Evolutionary conservation across 2,797 vertebrate species (phyloP).

Genomic region (Chaunax sp.): DNA sequence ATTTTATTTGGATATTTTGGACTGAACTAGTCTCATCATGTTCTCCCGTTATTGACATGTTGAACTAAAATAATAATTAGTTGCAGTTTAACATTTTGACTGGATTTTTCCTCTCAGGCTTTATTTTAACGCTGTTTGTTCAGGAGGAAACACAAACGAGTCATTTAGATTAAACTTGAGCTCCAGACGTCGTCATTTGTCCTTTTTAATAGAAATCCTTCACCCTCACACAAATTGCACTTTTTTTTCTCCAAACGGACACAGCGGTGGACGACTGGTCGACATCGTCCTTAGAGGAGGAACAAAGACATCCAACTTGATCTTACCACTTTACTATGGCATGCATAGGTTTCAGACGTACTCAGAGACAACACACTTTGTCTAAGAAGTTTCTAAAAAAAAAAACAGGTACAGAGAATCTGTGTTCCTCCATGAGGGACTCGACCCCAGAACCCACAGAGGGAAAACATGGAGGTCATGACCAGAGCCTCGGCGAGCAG

Average conservation of each 20-base stretch:
- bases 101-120: too few species aligned
- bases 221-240: slow-evolving; percentile 79
- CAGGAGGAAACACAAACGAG: too few species aligned
- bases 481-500: background rate
- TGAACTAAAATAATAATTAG: too few species aligned
- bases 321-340: slow-evolving; percentile 79
- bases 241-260: slow-evolving; percentile 70
- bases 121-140: too few species aligned
- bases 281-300: slow-evolving; percentile 67
- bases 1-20: too few species aligned
- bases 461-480: slow-evolving; percentile 4
- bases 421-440: too few species aligned
- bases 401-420: background rate
- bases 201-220: slow-evolving; percentile 79
- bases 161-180: too few species aligned
- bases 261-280: slow-evolving; percentile 74
- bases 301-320: slow-evolving; percentile 71
- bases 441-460: too few species aligned
- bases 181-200: slow-evolving; percentile 52
- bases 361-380: slow-evolving; percentile 72
- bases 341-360: slow-evolving; percentile 78
- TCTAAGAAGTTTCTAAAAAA: slow-evolving; percentile 62
- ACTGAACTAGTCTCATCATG: too few species aligned
- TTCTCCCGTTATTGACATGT: too few species aligned
- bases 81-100: too few species aligned